phyloP scores from a whole-genome alignment of 2,888 invertebrate genomes.

The Drosophila atripex region DNA sequence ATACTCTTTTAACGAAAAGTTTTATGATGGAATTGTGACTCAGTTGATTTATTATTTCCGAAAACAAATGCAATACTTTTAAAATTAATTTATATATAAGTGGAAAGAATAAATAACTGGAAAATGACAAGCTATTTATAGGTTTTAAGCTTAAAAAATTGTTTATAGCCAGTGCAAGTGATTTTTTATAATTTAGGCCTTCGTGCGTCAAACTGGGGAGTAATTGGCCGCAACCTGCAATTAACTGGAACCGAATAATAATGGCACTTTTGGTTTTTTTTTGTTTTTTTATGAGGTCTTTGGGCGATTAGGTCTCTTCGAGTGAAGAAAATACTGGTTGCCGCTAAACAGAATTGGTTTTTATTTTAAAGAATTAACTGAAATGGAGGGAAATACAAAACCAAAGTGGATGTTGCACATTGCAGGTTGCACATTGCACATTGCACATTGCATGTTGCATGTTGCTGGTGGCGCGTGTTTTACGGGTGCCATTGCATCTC shows the following conservation, averaged over 20 bases:
- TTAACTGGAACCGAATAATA: slow-evolving; percentile 23
- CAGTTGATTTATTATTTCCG: too few species aligned
- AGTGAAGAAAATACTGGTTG: slow-evolving; percentile 22
- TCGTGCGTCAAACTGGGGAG: neutral
- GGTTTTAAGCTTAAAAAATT: neutral
- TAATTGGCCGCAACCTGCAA: slow-evolving; percentile 12
- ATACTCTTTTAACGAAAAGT: neutral
- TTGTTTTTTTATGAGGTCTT: too few species aligned
- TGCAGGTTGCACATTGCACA: slow-evolving; percentile 29
- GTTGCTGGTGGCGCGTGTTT: slow-evolving; percentile 33
- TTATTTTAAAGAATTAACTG: neutral
- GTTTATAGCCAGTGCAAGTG: neutral
- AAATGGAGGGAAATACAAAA: neutral
- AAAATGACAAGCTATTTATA: neutral
- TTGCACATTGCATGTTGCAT: slow-evolving; percentile 33
- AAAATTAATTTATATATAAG: neutral
- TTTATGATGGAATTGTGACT: too few species aligned
- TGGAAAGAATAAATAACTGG: neutral
- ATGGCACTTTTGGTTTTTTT: slow-evolving; percentile 12
- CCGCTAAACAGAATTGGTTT: neutral
- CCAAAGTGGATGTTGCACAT: slow-evolving; percentile 46
- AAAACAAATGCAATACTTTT: neutral
- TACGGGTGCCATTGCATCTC: slow-evolving; percentile 19
- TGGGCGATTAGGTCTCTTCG: too few species aligned
- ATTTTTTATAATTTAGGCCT: slow-evolving; percentile 5